Evolutionary conservation across 2,797 vertebrate genomes (phyloP).

Genomic region (Lemur catta): DNA sequence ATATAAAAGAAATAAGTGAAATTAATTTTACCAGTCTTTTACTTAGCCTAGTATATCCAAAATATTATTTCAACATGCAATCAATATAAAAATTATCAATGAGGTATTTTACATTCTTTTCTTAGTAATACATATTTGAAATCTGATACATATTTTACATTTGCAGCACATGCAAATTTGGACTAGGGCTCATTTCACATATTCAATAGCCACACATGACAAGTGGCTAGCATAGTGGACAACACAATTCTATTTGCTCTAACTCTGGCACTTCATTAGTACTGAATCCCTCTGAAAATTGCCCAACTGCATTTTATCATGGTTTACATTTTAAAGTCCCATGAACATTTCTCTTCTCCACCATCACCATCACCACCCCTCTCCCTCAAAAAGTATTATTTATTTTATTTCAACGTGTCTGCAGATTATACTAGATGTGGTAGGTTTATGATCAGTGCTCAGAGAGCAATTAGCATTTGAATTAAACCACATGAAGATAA

Average conservation of each 20-base stretch:
- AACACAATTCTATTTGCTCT: not conserved
- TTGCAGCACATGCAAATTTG: not conserved
- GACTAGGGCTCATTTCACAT: not conserved
- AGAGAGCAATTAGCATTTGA: conserved; percentile 83
- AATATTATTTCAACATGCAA: not conserved
- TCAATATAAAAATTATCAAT: not conserved
- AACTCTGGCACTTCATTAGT: rapidly evolving
- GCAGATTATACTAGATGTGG: conserved; percentile 71
- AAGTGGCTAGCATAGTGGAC: not conserved
- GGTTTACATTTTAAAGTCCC: not conserved
- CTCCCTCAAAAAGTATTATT: not conserved
- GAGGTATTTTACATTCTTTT: not conserved
- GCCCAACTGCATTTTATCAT: not conserved
- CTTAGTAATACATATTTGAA: not conserved
- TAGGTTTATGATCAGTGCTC: conserved; percentile 76
- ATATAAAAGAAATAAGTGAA: not conserved
- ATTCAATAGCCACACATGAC: not conserved
- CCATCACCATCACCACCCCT: not conserved
- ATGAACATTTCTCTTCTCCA: not conserved
- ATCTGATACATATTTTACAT: not conserved
- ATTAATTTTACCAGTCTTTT: not conserved
- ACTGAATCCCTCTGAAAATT: not conserved
- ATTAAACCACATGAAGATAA: conserved; percentile 81
- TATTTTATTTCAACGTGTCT: conserved; percentile 57
- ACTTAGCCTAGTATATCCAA: not conserved